These are phyloP conservation scores for Falcunculus frontatus DNA, from an alignment of 2,113 vertebrate genomes.

Conservation along the genomic window DNA sequence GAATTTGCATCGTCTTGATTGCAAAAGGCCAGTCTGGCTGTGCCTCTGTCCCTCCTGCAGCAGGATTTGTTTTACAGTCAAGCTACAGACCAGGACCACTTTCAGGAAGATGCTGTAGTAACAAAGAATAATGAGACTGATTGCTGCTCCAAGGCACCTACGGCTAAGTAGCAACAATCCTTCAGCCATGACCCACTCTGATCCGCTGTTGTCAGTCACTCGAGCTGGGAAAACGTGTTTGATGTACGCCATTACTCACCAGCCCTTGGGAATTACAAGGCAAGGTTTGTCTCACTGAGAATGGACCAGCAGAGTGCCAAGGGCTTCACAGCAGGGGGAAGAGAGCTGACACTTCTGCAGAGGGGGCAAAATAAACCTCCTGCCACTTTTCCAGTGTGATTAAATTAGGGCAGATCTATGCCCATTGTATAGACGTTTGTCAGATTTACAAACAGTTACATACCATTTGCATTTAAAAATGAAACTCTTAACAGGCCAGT, in stretches of 20 bases:
- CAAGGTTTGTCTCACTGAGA: background rate
- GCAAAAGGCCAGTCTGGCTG: background rate
- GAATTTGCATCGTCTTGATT: rapidly evolving
- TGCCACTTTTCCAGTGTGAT: background rate
- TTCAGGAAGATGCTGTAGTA: background rate
- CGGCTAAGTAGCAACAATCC: background rate
- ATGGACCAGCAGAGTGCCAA: background rate
- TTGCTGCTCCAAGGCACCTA: background rate
- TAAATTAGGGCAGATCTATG: background rate
- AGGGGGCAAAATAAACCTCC: background rate
- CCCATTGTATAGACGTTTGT: background rate
- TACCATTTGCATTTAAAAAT: background rate
- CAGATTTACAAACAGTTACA: background rate
- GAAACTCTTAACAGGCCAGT: background rate
- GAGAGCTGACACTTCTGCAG: background rate
- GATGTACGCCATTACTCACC: background rate
- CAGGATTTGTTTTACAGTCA: background rate
- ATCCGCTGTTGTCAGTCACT: background rate
- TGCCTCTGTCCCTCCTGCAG: background rate
- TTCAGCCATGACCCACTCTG: background rate
- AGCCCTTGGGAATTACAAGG: background rate
- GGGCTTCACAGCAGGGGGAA: background rate
- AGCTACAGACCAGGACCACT: background rate
- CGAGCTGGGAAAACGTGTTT: background rate
- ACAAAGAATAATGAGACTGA: background rate